Evolutionary conservation across 2,113 vertebrate species (phyloP).

Genomic region (Helogale parvula): DNA sequence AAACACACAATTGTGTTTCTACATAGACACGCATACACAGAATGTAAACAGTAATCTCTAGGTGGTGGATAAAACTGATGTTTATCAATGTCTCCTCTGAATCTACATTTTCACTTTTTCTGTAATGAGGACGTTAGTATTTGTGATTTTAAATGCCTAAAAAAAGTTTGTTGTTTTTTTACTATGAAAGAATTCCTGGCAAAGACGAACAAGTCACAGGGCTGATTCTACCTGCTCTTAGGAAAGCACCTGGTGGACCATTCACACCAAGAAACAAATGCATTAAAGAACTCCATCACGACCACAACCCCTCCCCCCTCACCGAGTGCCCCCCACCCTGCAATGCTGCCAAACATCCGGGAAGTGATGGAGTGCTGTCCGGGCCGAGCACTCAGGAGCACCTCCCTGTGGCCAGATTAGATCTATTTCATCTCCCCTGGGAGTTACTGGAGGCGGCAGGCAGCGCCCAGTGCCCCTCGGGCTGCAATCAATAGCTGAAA

Average conservation of each 20-base stretch:
- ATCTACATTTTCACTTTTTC: background rate
- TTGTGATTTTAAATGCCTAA: background rate
- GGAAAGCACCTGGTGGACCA: background rate
- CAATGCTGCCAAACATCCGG: background rate
- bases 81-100: background rate
- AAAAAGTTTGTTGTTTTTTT: background rate
- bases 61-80: background rate
- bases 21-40: background rate
- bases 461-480: constrained; percentile 74
- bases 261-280: constrained; percentile 35
- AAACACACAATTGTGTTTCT: background rate
- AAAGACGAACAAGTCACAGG: background rate
- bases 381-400: constrained; percentile 71
- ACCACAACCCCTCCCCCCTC: background rate
- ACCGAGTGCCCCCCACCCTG: rapidly evolving
- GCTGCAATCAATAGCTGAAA: constrained; percentile 84
- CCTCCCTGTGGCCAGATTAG: constrained; percentile 82
- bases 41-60: background rate
- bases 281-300: background rate
- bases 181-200: background rate
- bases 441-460: constrained; percentile 80
- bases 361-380: constrained; percentile 36
- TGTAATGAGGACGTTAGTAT: background rate
- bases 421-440: constrained; percentile 80
- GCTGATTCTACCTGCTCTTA: background rate